Conservation (phyloP, 2,888 invertebrate species). For the Dryobotodes eremita region DNA sequence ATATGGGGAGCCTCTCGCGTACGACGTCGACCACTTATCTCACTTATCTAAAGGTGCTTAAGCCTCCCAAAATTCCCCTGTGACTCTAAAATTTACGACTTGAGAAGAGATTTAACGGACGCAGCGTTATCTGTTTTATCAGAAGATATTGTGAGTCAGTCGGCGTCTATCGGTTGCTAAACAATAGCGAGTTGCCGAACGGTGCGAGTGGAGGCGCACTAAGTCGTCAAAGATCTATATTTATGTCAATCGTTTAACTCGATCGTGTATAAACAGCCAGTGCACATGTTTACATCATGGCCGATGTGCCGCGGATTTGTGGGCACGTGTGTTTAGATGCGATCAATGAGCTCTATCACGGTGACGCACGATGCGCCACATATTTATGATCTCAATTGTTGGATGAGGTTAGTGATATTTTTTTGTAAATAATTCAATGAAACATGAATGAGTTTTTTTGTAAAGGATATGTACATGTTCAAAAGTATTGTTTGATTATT, state of each 20-base stretch:
- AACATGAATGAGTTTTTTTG: slow-evolving; percentile 45
- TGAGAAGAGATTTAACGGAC: slow-evolving; percentile 87
- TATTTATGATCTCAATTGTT: slow-evolving; percentile 65
- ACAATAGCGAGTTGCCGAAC: slow-evolving; percentile 77
- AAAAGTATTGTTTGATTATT: slow-evolving; percentile 4
- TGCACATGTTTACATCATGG: slow-evolving; percentile 68
- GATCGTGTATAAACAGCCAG: slow-evolving; percentile 65
- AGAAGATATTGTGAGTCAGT: slow-evolving; percentile 83
- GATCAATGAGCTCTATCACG: slow-evolving; percentile 73
- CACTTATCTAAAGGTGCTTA: slow-evolving; percentile 89
- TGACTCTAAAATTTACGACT: slow-evolving; percentile 89
- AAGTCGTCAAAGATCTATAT: slow-evolving; percentile 63
- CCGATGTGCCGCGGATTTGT: slow-evolving; percentile 61
- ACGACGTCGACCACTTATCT: slow-evolving; percentile 84
- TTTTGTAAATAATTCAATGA: slow-evolving; percentile 40
- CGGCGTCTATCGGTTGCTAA: slow-evolving; percentile 77
- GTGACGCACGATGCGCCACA: slow-evolving; percentile 70
- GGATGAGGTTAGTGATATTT: slow-evolving; percentile 80
- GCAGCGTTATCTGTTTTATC: slow-evolving; percentile 87
- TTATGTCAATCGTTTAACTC: slow-evolving; percentile 69
- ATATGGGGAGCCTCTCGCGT: slow-evolving; percentile 79
- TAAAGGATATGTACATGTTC: slow-evolving; percentile 14
- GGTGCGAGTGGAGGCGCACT: slow-evolving; percentile 47
- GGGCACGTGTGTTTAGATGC: slow-evolving; percentile 70
- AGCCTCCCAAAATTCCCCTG: slow-evolving; percentile 88